Evolutionary conservation across 2,113 vertebrate species (phyloP), one percentile per base, ranked within the genome.

Genomic region (Epinephelus cyanopodus): DNA sequence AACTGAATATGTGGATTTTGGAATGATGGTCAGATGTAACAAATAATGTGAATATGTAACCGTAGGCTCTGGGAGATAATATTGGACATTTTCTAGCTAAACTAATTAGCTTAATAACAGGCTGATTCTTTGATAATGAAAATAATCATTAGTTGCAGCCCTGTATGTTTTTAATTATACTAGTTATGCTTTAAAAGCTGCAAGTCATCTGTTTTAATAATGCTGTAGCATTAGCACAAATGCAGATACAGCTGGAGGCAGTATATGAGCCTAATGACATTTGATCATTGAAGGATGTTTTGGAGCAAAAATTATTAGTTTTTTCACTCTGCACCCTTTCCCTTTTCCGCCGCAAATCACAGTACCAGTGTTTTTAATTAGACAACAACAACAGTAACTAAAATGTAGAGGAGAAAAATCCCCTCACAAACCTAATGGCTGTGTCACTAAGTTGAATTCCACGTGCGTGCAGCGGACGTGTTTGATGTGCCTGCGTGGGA

Each of bases 401-500:
- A 77, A 86, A 75, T 54, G 39, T 25, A 27, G 53, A 73, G 52
- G 2, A 27, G 39, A 74, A 61, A 29, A 79, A 61, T 71, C 80
- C 66, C 69, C 65, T 63, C 60, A 50, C 33, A 12, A 69, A 47
- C 53, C 53, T 19, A 60, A 56, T 47, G 2, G 3, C 76, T 6
- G 29, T 71, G 56, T 74, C 48, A 58, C 79, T 82, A 63, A 23
- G 33, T 23, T 57, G 76, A 47, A 45, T 33, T 50, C 6, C 39
- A 8, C 61, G 63, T 56, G 68, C 13, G 27, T 68, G 54, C 50
- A n/a, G 50, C 23, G 27, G 19, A 19, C 64, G 76, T 53, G 65
- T 75, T 57, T 83, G 84, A 84, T 90, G 76, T 62, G 71, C 45
- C 61, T 77, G 84, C 12, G 83, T 89, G 89, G 87, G 89, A 64